These are phyloP conservation scores for Melanotaenia trifasciata DNA, from an alignment of 2,797 vertebrate species.

Conservation along the genomic window DNA sequence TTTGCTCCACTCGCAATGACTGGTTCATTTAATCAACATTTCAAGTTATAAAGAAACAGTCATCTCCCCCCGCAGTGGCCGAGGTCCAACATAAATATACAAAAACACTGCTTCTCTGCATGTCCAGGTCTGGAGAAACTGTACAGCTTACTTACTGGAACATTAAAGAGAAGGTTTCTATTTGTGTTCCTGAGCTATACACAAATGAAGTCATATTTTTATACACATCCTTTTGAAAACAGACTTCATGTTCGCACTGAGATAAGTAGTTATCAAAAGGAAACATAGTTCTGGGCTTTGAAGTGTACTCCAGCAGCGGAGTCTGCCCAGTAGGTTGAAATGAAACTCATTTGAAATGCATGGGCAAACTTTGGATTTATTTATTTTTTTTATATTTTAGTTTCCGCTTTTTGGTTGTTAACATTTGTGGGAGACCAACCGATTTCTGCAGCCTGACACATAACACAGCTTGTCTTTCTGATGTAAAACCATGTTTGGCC, in stretches of 20 bases:
- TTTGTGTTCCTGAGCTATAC: neutral
- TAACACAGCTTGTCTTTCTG: too few relatives aligned
- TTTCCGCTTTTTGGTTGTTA: neutral
- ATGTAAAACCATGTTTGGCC: too few relatives aligned
- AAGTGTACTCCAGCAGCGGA: neutral
- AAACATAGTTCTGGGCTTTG: neutral
- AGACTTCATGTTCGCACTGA: neutral
- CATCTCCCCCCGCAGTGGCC: neutral
- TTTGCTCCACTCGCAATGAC: neutral
- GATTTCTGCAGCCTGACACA: too few relatives aligned
- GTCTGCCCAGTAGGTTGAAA: neutral
- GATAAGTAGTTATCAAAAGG: too few relatives aligned
- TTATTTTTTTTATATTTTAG: neutral
- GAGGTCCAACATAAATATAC: constrained; percentile 28
- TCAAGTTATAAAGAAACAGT: constrained; percentile 3
- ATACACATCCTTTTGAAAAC: neutral
- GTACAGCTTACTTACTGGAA: neutral
- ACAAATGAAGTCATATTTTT: neutral
- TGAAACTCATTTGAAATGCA: neutral
- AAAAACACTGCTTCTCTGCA: constrained; percentile 25
- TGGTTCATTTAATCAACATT: constrained; percentile 33
- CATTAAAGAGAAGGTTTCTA: neutral
- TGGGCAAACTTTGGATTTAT: too few relatives aligned
- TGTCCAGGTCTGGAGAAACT: neutral
- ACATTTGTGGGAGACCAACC: neutral